These are phyloP conservation scores for Pyrgilauda ruficollis DNA, from an alignment of 2,113 vertebrate genomes.

Conservation along the genomic window DNA sequence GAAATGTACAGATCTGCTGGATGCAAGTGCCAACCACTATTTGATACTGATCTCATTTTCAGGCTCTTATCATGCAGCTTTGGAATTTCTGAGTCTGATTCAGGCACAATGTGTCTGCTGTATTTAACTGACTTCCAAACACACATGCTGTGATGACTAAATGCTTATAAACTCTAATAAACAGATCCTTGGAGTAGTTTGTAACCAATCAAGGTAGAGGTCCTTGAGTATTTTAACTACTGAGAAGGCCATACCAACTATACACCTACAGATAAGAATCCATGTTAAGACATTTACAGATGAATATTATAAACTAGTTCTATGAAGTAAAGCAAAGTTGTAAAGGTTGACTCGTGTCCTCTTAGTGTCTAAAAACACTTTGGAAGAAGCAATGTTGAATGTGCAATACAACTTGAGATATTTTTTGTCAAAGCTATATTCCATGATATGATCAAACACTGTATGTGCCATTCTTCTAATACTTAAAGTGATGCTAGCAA, in stretches of 20 bases:
- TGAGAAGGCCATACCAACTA: neutral
- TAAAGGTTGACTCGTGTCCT: neutral
- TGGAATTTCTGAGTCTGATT: neutral
- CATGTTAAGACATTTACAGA: neutral
- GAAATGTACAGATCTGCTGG: accelerated
- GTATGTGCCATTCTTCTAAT: neutral
- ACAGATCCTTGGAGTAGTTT: neutral
- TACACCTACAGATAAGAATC: neutral
- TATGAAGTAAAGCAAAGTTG: neutral
- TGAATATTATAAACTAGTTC: neutral
- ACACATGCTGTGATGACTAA: neutral
- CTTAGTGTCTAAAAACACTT: neutral
- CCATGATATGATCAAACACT: neutral
- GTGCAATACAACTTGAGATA: neutral
- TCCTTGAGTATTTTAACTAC: neutral
- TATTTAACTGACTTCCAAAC: neutral
- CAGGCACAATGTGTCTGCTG: neutral
- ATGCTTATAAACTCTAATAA: neutral
- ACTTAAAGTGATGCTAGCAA: neutral
- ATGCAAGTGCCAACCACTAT: neutral
- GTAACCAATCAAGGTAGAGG: neutral
- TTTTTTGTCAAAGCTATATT: conserved; percentile 6
- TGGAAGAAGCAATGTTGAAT: neutral
- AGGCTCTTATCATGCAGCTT: neutral
- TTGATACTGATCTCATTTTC: neutral